A percentile compares a stretch with the other conserved stretches of the same genome.
Conservation (phyloP, 1,140 invertebrate genomes). For the Drosophila asahinai region DNA sequence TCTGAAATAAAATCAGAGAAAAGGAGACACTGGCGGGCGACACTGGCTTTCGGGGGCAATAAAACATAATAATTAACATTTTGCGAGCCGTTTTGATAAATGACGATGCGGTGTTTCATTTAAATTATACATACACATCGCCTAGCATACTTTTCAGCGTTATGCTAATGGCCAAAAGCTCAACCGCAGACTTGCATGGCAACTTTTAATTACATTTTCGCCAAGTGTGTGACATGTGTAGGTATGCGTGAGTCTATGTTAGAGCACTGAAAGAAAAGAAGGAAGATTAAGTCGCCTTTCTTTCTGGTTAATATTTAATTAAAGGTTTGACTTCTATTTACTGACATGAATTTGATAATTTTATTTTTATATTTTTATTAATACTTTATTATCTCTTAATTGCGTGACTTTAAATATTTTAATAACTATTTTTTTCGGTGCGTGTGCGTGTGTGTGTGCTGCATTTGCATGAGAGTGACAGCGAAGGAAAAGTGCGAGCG, state of each 20-base stretch:
- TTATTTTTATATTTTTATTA: too few species aligned
- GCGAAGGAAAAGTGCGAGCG: constrained; percentile 24
- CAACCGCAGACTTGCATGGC: constrained; percentile 76
- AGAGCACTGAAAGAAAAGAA: not conserved
- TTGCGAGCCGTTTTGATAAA: constrained; percentile 74
- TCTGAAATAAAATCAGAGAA: constrained; percentile 28
- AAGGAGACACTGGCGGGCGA: not conserved
- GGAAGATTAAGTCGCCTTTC: not conserved
- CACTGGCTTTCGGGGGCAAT: constrained; percentile 48
- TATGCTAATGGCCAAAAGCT: constrained; percentile 70
- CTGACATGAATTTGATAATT: too few species aligned
- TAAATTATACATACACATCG: constrained; percentile 44
- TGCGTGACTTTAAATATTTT: too few species aligned
- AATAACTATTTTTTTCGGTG: not conserved
- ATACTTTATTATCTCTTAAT: too few species aligned
- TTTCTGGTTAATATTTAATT: not conserved
- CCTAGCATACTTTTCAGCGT: constrained; percentile 71
- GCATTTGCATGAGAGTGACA: constrained; percentile 71
- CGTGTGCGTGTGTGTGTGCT: constrained; percentile 25
- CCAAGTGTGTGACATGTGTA: constrained; percentile 58
- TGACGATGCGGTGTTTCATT: constrained; percentile 62
- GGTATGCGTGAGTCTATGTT: constrained; percentile 24
- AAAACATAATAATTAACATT: constrained; percentile 83
- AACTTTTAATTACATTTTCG: constrained; percentile 80
- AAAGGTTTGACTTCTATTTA: too few species aligned